These are phyloP conservation scores for Pteropus rufus DNA, from an alignment of 2,797 vertebrate genomes.

Conservation along the genomic window DNA sequence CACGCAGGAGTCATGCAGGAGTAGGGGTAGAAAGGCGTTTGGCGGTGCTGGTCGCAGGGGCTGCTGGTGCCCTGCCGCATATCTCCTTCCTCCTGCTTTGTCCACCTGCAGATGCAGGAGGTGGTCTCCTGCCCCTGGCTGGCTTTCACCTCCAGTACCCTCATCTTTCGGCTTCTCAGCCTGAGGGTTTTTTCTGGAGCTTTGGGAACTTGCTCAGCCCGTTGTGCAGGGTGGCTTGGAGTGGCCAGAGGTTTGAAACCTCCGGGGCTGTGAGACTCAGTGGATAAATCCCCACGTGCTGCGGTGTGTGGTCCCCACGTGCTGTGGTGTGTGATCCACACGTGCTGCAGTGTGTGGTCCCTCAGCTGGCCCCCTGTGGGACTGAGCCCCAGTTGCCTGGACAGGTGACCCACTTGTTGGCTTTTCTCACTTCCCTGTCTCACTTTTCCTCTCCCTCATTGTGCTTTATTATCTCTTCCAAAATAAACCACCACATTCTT, in stretches of 20 bases:
- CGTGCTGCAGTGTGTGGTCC: rapidly evolving
- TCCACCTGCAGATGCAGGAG: neutral
- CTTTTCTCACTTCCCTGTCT: neutral
- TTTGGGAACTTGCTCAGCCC: neutral
- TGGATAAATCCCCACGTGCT: rapidly evolving
- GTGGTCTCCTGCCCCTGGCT: too few species aligned
- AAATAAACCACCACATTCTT: neutral
- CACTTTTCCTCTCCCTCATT: neutral
- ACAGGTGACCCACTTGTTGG: neutral
- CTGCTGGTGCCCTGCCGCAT: rapidly evolving
- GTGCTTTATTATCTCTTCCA: neutral
- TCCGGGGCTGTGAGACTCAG: neutral
- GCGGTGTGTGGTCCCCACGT: rapidly evolving
- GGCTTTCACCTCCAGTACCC: neutral
- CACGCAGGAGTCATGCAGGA: rapidly evolving
- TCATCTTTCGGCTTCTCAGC: neutral
- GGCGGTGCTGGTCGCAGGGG: neutral
- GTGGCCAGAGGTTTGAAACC: neutral
- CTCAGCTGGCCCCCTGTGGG: neutral
- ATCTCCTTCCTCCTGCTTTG: rapidly evolving
- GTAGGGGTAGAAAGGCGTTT: rapidly evolving
- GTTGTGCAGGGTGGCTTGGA: neutral
- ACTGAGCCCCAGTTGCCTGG: neutral
- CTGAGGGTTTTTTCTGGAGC: neutral
- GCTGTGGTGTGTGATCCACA: rapidly evolving